Percentiles rank a stretch among this genome's conserved stretches.
Conservation (phyloP, 2,797 vertebrate species). For the Acrossocheilus wenchowensis region DNA sequence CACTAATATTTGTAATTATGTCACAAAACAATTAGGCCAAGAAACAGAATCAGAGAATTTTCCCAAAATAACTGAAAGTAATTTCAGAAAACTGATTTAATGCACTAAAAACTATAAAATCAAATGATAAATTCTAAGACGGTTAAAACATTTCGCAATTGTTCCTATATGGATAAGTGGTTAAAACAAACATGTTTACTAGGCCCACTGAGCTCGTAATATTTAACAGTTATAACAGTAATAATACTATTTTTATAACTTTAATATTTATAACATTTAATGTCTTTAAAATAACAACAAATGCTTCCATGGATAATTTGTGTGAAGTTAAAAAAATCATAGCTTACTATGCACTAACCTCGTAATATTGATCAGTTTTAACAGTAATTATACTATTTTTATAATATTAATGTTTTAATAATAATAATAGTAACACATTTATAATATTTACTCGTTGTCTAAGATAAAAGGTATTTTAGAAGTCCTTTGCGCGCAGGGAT, state of each 20-base stretch:
- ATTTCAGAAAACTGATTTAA: background rate
- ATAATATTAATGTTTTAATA: background rate
- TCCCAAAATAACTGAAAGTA: background rate
- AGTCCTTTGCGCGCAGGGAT: background rate
- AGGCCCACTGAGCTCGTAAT: no score
- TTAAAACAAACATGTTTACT: background rate
- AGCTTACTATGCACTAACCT: background rate
- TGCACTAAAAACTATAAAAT: background rate
- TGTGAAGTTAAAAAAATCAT: background rate
- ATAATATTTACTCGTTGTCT: constrained; percentile 1
- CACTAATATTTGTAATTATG: background rate
- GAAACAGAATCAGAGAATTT: background rate
- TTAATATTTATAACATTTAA: background rate
- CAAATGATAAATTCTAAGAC: background rate
- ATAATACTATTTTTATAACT: background rate
- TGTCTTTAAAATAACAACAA: background rate
- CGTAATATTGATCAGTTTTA: background rate
- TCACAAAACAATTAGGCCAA: background rate
- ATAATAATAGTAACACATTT: background rate
- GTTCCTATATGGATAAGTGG: background rate
- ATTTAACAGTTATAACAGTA: background rate
- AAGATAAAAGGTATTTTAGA: background rate
- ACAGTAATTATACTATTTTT: background rate
- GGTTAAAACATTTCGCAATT: background rate
- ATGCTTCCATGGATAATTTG: background rate